Conservation (phyloP, 2,888 invertebrate genomes). For the Carcina quercana region DNA sequence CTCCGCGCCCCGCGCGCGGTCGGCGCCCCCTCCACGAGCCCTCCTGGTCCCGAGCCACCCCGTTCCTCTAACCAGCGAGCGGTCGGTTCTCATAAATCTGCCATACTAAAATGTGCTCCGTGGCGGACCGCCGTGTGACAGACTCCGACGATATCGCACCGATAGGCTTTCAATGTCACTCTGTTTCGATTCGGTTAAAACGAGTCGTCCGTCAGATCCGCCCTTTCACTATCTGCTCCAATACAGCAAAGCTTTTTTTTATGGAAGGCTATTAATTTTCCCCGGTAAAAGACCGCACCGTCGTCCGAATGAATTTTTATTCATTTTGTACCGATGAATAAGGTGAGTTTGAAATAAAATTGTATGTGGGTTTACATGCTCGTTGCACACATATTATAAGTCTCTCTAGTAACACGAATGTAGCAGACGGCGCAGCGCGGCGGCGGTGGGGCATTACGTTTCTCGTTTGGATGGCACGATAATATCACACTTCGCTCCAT, state of each 20-base stretch:
- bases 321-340: slow-evolving; percentile 26
- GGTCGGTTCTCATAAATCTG: slow-evolving; percentile 65
- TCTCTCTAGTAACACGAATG: slow-evolving; percentile 32
- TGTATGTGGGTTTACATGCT: slow-evolving; percentile 24
- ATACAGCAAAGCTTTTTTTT: slow-evolving; percentile 27
- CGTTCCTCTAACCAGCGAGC: slow-evolving; percentile 44
- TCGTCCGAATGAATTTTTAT: slow-evolving; percentile 28
- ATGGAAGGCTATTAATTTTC: slow-evolving; percentile 30
- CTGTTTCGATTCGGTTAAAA: slow-evolving; percentile 38
- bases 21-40: slow-evolving; percentile 41
- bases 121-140: slow-evolving; percentile 43
- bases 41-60: slow-evolving; percentile 46
- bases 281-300: slow-evolving; percentile 21
- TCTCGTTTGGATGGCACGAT: slow-evolving; percentile 56
- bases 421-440: slow-evolving; percentile 31
- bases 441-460: slow-evolving; percentile 49
- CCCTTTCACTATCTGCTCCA: slow-evolving; percentile 32
- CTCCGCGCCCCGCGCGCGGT: slow-evolving; percentile 49
- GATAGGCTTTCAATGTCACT: slow-evolving; percentile 54
- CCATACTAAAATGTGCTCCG: slow-evolving; percentile 61
- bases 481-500: slow-evolving; percentile 61
- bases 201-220: slow-evolving; percentile 29
- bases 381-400: slow-evolving; percentile 33
- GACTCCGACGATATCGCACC: slow-evolving; percentile 51
- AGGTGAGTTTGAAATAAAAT: slow-evolving; percentile 26